Base-by-base conservation (phyloP, 2,888 invertebrate species). In the Tricholauxania praeusta region DNA sequence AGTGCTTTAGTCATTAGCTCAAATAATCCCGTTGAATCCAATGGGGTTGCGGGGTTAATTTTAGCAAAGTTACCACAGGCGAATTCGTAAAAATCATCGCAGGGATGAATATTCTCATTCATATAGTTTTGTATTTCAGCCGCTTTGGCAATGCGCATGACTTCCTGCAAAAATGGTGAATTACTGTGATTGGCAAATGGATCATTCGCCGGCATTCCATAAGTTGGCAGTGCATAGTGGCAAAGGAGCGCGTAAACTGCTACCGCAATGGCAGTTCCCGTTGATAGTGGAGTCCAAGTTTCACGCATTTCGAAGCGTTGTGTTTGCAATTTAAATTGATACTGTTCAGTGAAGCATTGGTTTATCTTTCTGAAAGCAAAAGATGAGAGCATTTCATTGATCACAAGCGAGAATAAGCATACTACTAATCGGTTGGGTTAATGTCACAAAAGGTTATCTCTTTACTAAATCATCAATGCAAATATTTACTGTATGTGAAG, bases 31-130 rank as follows among this genome's bases (percentile, higher is more conserved):
- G 86, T 85, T 2, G 79, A 78, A 2, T 74, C 74, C 3, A 65
- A 12, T 3, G 66, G 73, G 14, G 64, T 76, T 32, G 84, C 82
- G 3, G 81, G 79, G 74, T 87, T 80, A 1, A 79, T 68, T n/a
- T 74, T 77, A 0, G 72, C 55, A 80, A 81, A 86, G 53, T 82
- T 83, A 10, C 86, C 87, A 68, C 85, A 86, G 3, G 87, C 80
- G 59, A 85, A 86, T 12, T 77, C 74, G 55, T 87, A 86, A 67
- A 87, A 86, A 72, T 86, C 78, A 4, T 75, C 68, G 69, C 85
- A 86, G 10, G 85, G 85, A 78, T 87, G 80, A 1, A 77, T 73
- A 2, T 53, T 73, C 15, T 76, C 75, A 66, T 86, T 76, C 80
- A 86, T 83, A 52, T 80, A 85, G 68, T 78, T 81, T 4, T 71